phyloP scores from a whole-genome alignment of 2,113 vertebrate genomes.

The Nesoenas mayeri region DNA sequence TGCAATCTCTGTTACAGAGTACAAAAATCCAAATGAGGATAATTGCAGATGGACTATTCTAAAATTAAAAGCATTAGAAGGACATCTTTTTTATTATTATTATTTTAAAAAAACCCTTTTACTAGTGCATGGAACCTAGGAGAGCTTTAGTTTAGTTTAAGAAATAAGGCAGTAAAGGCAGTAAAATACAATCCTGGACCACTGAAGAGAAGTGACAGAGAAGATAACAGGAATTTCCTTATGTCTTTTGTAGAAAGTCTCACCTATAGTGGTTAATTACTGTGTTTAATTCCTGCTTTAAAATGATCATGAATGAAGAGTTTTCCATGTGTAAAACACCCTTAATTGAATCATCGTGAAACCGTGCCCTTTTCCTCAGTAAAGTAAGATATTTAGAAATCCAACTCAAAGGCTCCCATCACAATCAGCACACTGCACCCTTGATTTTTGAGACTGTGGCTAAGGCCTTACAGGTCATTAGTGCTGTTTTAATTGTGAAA shows the following conservation, averaged over 20 bases:
- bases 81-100: neutral
- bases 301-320: neutral
- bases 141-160: neutral
- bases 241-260: neutral
- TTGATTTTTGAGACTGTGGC: neutral
- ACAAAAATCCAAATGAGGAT: slow-evolving; percentile 30
- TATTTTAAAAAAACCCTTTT: neutral
- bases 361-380: neutral
- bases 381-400: neutral
- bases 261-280: neutral
- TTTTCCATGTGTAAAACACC: neutral
- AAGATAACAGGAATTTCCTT: neutral
- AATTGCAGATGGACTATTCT: neutral
- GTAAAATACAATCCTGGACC: neutral
- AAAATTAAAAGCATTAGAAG: neutral
- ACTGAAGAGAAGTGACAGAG: neutral
- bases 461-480: neutral
- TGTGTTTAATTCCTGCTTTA: neutral
- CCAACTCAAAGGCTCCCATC: neutral
- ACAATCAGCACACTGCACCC: neutral
- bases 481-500: neutral
- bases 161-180: neutral
- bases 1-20: slow-evolving; percentile 33
- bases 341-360: neutral
- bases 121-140: neutral